Base-by-base conservation (phyloP, 1,140 invertebrate genomes). In the Bombus pyrosoma region DNA sequence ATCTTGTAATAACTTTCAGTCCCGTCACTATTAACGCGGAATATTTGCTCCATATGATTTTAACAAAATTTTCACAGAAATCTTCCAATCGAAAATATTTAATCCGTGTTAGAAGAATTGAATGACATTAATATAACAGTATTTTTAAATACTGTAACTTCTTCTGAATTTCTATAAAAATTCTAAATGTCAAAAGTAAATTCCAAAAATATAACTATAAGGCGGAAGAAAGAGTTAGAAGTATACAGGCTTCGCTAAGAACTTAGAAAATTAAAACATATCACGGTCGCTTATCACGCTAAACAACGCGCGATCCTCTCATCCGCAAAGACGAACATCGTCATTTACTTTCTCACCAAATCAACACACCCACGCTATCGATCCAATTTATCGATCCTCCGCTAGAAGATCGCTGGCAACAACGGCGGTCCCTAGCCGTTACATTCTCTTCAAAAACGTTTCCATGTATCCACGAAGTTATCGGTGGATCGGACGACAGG, bases 341-440 rank as follows among this genome's bases (percentile, higher is more conserved):
- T 72, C 69, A 41, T 28, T 41, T 15, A 41, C 15, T 43, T 43
- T 43, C 41, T 13, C 71, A 47, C 10, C 39, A 22, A n/a, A 73
- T 43, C n/a, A 43, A 32, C 41, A 68, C 41, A 22, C 71, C 41
- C 71, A 43, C 71, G 71, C 71, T 37, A 57, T 75, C 73, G 47
- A 12, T 39, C 41, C 28, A 73, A 73, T 73, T 32, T n/a, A 73
- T 43, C 43, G 43, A 34, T 34, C 73, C 32, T 28, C 2, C 32
- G 34, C 6, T 9, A 5, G 18, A 57, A 34, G 39, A 72, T 72
- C 37, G 41, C 28, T 3, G 15, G 8, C 8, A 73, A 73, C 71
- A 73, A 73, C 13, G 1, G 5, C 28, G 28, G 47, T 43, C n/a
- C 28, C 22, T 37, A 28, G 59, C 32, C 47, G 74, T 39, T 28